Conservation (phyloP, 2,888 invertebrate species). For the Athalia rosae region DNA sequence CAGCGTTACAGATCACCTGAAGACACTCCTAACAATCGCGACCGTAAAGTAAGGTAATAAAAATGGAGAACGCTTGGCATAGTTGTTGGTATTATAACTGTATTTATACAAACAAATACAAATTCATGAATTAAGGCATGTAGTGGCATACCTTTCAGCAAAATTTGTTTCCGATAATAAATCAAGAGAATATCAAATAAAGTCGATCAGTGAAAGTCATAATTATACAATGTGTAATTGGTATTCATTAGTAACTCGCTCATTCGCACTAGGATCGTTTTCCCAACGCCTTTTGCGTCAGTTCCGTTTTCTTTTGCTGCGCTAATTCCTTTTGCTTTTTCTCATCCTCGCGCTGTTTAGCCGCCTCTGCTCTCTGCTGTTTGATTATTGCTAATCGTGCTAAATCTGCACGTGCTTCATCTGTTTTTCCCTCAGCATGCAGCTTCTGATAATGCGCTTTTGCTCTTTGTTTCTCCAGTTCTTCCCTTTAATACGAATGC, state of each 20-base stretch:
- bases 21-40: too few relatives aligned
- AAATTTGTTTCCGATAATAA: slow-evolving; percentile 22
- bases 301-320: slow-evolving; percentile 77
- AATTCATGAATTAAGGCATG: slow-evolving; percentile 50
- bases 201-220: slow-evolving; percentile 16
- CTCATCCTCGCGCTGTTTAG: slow-evolving; percentile 92
- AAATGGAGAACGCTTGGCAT: neutral
- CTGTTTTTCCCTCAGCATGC: slow-evolving; percentile 96
- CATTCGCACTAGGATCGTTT: slow-evolving; percentile 70
- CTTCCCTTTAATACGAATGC: slow-evolving; percentile 79
- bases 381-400: slow-evolving; percentile 95
- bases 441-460: slow-evolving; percentile 93
- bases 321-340: slow-evolving; percentile 81
- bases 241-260: neutral
- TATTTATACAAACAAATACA: slow-evolving; percentile 60
- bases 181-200: slow-evolving; percentile 23
- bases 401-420: slow-evolving; percentile 95
- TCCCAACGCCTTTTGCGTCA: slow-evolving; percentile 79
- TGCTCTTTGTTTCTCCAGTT: slow-evolving; percentile 92
- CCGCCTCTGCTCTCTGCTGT: slow-evolving; percentile 96
- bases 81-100: slow-evolving; percentile 52
- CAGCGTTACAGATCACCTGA: too few relatives aligned
- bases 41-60: too few relatives aligned
- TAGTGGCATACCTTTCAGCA: slow-evolving; percentile 45
- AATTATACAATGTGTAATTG: slow-evolving; percentile 34